Evolutionary conservation across 1,140 invertebrate genomes (phyloP).

Genomic region (Drosophila yakuba): DNA sequence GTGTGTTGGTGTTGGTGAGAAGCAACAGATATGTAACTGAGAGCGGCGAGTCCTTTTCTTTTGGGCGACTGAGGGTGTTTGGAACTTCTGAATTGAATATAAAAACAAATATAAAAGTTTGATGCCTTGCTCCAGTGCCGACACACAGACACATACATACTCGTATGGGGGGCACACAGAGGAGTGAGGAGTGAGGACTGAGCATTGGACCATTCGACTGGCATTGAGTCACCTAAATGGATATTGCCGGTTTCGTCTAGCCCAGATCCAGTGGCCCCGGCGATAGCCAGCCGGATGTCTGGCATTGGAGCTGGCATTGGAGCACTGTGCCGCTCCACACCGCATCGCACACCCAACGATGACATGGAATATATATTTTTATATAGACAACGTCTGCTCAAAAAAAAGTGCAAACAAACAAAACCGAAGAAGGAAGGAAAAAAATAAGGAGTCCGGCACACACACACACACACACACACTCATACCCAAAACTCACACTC

Average conservation of each 20-base stretch:
- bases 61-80: conserved; percentile 21
- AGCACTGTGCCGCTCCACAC: not conserved
- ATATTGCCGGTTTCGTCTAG: conserved; percentile 65
- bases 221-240: conserved; percentile 69
- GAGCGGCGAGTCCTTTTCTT: conserved; percentile 18
- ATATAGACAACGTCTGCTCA: conserved; percentile 80
- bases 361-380: conserved; percentile 78
- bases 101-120: conserved; percentile 81
- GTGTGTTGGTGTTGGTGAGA: conserved; percentile 3
- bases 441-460: conserved; percentile 59
- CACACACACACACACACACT: conserved; percentile 53
- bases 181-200: no score
- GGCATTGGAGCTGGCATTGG: conserved; percentile 45
- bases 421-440: conserved; percentile 52
- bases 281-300: conserved; percentile 46
- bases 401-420: conserved; percentile 82
- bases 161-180: not conserved
- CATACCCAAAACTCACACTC: conserved; percentile 1
- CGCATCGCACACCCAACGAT: conserved; percentile 65
- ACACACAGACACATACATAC: not conserved
- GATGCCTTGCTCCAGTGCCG: conserved; percentile 44
- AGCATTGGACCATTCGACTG: conserved; percentile 51
- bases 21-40: conserved; percentile 58
- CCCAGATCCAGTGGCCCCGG: conserved; percentile 52
- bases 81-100: conserved; percentile 76